A percentile compares a stretch with the other conserved stretches of the same genome.
These are phyloP conservation scores for Myoxocephalus aenaeus DNA, from an alignment of 2,797 vertebrate species.

Conservation along the genomic window DNA sequence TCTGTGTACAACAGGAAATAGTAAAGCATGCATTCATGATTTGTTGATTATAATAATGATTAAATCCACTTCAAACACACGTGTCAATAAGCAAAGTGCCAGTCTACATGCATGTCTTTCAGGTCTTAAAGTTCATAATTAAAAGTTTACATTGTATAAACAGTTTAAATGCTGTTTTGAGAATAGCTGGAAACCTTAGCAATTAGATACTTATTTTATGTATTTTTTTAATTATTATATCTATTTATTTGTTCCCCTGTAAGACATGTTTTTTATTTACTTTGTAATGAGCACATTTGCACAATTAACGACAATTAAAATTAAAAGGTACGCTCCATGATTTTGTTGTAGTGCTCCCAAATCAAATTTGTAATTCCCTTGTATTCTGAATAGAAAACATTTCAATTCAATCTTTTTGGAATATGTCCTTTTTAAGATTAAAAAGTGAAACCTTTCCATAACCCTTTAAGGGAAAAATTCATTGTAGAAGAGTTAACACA, in stretches of 20 bases:
- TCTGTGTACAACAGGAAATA: background rate
- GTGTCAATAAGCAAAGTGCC: background rate
- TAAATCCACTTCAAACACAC: background rate
- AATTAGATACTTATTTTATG: no score
- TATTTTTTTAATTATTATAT: no score
- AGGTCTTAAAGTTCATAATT: background rate
- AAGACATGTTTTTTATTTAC: no score
- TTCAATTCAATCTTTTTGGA: background rate
- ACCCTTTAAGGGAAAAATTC: background rate
- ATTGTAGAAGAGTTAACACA: no score
- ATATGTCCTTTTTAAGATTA: background rate
- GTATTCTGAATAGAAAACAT: background rate
- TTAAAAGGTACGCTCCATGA: no score
- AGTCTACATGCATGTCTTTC: background rate
- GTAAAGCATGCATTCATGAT: background rate
- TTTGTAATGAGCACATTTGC: no score
- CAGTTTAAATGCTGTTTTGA: no score
- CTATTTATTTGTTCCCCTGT: no score
- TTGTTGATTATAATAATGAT: background rate
- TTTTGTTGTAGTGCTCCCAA: no score
- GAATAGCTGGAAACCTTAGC: background rate
- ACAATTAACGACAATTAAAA: no score
- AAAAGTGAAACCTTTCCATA: background rate
- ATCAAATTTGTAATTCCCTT: background rate
- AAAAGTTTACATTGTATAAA: no score